Conservation (phyloP, 2,888 invertebrate species). For the Cheilosia vernalis region DNA sequence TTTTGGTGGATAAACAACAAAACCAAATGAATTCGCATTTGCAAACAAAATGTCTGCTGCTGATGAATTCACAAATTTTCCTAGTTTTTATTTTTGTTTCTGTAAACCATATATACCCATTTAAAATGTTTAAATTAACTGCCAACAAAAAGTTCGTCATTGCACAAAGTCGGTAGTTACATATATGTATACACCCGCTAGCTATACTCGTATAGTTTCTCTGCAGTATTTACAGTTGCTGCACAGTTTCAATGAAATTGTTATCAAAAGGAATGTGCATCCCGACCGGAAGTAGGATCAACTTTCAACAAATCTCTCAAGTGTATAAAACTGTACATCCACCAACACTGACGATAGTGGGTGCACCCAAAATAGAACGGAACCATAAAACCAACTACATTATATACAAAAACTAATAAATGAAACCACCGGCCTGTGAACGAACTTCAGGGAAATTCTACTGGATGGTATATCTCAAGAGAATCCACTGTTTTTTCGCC, state of each 20-base stretch:
- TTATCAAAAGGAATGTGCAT: constrained; percentile 43
- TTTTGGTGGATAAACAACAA: too few relatives aligned
- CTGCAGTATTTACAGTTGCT: constrained; percentile 30
- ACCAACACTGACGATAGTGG: neutral
- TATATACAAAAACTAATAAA: constrained; percentile 61
- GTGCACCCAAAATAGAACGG: constrained; percentile 9
- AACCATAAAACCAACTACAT: neutral
- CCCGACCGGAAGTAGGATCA: constrained; percentile 62
- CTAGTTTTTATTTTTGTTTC: too few relatives aligned
- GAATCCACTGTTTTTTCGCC: constrained; percentile 19
- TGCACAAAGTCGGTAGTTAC: too few relatives aligned
- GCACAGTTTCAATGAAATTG: constrained; percentile 30
- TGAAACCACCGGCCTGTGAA: constrained; percentile 68
- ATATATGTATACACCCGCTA: too few relatives aligned
- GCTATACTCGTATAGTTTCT: neutral
- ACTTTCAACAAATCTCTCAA: constrained; percentile 58
- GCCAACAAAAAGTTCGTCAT: too few relatives aligned
- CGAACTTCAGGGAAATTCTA: constrained; percentile 54
- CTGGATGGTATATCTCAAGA: constrained; percentile 55
- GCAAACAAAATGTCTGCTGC: too few relatives aligned
- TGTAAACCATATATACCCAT: too few relatives aligned
- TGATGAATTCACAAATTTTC: too few relatives aligned
- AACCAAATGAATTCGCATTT: too few relatives aligned
- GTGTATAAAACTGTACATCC: constrained; percentile 57
- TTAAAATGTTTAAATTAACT: too few relatives aligned